Percentiles rank a stretch among this genome's conserved stretches.
Conservation (phyloP, 1,140 invertebrate genomes). For the Dreissena polymorpha region DNA sequence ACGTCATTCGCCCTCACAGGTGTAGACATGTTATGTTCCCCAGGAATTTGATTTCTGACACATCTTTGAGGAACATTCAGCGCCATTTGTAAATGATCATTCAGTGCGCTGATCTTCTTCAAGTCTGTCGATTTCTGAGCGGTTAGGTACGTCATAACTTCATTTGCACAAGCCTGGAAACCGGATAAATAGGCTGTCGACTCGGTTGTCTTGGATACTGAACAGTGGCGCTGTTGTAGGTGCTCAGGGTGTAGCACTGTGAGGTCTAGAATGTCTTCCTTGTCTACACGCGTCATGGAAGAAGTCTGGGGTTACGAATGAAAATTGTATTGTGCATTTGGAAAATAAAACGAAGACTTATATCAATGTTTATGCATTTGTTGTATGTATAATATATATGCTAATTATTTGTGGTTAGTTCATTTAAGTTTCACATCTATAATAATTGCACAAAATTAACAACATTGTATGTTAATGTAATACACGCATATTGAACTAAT, state of each 20-base stretch:
- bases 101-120: background rate
- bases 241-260: constrained; percentile 20
- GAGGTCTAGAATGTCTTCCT: constrained; percentile 39
- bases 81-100: constrained; percentile 19
- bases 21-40: background rate
- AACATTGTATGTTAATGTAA: too few species aligned
- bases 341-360: background rate
- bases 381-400: too few species aligned
- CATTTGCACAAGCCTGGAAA: constrained; percentile 16
- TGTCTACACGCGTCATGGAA: constrained; percentile 47
- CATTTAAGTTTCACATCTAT: too few species aligned
- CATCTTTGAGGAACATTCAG: background rate
- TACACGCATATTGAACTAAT: too few species aligned
- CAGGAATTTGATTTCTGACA: background rate
- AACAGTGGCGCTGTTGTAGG: constrained; percentile 36
- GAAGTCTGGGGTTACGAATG: constrained; percentile 6
- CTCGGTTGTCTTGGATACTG: background rate
- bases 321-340: background rate
- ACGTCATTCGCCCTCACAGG: background rate
- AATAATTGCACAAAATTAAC: too few species aligned
- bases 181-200: background rate
- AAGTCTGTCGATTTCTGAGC: background rate
- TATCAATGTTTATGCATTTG: too few species aligned
- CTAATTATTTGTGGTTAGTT: too few species aligned
- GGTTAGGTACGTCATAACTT: constrained; percentile 4